Base-by-base conservation (phyloP, 2,797 vertebrate genomes). In the Hippopotamyrus pictus region DNA sequence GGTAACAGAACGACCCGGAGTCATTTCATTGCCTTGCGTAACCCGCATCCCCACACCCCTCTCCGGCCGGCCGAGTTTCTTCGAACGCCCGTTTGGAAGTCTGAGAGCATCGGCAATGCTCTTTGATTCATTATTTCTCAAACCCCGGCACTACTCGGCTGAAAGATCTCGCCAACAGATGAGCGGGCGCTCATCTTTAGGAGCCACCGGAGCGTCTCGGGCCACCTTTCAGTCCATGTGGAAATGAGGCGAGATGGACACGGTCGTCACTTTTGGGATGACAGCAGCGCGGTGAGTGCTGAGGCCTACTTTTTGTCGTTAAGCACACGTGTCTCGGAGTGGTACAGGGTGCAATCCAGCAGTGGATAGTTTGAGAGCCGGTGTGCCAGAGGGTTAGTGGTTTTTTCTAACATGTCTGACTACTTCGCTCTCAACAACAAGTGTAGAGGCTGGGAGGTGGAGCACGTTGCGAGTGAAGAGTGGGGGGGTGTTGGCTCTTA, bases 1-100 rank as follows among this genome's bases (percentile, higher is more conserved):
- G 89, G 89, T 91, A 92, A 93, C 93, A 91, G 91, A 89, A 89
- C 90, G 91, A 92, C 93, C 90, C 91, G 91, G 90, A 92, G 93
- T 92, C 91, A 86, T 92, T 88, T 90, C 89, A 90, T 88, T 73
- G 89, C 90, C 92, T 90, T 88, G 92, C 46, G 14, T 86, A 86
- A 65, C 76, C 9, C 3, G 12, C 53, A 57, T 83, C 53, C 41
- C 22, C 65, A 33, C 25, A 25, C 46, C 44, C 29, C 59, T 82
- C 3, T 87, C 62, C 50, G 22, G 14, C 76, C 46, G n/a, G n/a
- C 25, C 0, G 1, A 4, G 50, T 5, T 83, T 37, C 33, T 62
- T 1, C 44, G 29, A 88, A 4, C 25, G 2, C 33, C 3, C 29
- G 7, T 57, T 57, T 86, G 17, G 84, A 57, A 86, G 51, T 86